Evolutionary conservation across 2,888 invertebrate genomes (phyloP).

Genomic region (Psococerastis gibbosa): DNA sequence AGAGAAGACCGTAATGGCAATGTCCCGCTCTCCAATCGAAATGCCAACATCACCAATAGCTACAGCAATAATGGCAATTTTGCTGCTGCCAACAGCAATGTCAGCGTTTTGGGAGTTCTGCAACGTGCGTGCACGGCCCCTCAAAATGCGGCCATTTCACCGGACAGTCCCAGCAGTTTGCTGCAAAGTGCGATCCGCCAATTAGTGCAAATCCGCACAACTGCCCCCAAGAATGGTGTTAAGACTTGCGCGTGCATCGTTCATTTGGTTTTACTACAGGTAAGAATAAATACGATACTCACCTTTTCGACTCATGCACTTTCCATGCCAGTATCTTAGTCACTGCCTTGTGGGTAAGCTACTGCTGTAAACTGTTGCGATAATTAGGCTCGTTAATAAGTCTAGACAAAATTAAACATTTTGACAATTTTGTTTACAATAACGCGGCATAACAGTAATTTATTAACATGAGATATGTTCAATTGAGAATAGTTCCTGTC

Average conservation of each 20-base stretch:
- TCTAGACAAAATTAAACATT: no score
- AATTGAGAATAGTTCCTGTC: no score
- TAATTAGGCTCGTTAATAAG: no score
- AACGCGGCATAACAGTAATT: no score
- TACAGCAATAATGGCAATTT: no score
- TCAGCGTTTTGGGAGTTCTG: constrained; percentile 15
- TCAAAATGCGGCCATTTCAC: neutral
- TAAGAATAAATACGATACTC: no score
- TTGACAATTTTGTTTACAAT: no score
- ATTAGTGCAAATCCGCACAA: constrained; percentile 1
- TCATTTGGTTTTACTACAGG: constrained; percentile 21
- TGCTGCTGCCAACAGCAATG: neutral
- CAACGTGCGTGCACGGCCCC: constrained; percentile 16
- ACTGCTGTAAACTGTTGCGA: no score
- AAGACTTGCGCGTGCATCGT: constrained; percentile 21
- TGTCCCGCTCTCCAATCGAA: neutral
- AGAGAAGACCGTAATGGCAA: neutral
- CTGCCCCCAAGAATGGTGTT: constrained; percentile 18
- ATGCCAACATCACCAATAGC: constrained; percentile 13
- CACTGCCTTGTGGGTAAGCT: no score
- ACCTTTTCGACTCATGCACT: no score
- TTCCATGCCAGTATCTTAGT: no score
- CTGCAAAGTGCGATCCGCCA: constrained; percentile 8
- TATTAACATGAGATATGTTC: no score
- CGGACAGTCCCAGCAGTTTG: neutral